Base-by-base conservation (phyloP, 35 echinoderm and acorn worm species). In the Stichopus chloronotus region DNA sequence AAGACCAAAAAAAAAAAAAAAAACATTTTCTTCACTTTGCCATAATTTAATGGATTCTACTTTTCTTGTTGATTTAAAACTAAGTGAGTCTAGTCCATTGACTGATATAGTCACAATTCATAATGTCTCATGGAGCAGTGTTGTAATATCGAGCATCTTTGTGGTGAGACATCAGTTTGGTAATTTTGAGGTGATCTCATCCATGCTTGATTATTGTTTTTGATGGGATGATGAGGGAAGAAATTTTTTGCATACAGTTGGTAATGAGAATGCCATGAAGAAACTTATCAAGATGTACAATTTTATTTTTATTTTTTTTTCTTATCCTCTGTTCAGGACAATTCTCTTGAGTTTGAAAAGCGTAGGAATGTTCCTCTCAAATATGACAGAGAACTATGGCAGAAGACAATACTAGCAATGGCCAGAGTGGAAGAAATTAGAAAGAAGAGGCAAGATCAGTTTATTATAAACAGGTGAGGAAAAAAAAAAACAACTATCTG, bases 271-370 rank as follows among this genome's bases (percentile, higher is more conserved):
- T 72, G 69, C 22, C 22, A 21, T 72, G 13, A 72, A 21, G 69
- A 21, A 21, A 21, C 69, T 22, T 72, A 21, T 22, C 22, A 21
- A 72, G 69, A 4, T 72, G 69, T 72, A 16, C 69, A 72, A 72
- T 72, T 72, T 72, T 72, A 1, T 22, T 16, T 72, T 22, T 22
- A 1, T 83, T 55, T 5, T 12, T 52, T 83, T 12, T 56, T 0
- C 17, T 71, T 8, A 9, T 71, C 52, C 5, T 87, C 21, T 76
- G 90, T 96, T 17, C 82, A 99, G 97, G 97, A 99, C 92, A 99
- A 96, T 82, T 96, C 97, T 69, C 92, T 99, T 53, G 97, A 99
- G 56, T 99, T 99, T 99, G 97, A 99, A 92, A 99, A 96, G 71
- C 94, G 97, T 30, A 87, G 97, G 78, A 96, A 99, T 81, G 69